Evolutionary conservation across 2,113 vertebrate genomes (phyloP), one percentile per base, ranked within the genome.

Genomic region (Sturnira hondurensis): DNA sequence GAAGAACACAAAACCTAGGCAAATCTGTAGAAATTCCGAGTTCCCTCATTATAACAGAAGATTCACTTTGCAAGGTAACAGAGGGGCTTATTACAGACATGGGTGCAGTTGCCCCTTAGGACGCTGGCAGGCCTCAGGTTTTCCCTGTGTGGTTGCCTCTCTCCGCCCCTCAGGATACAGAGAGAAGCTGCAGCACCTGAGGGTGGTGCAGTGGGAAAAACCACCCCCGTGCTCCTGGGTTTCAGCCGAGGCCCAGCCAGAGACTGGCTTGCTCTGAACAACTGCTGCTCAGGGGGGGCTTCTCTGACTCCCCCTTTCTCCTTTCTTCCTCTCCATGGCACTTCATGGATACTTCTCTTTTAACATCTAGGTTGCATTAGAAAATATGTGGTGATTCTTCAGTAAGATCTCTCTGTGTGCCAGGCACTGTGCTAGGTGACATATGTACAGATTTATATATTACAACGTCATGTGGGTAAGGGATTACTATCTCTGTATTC

Each of bases 1-100:
- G 71, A 95, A 52, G 63, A 97, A 90, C 91, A 92, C 67, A 83
- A 96, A 97, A 73, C 91, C 89, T 92, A 67, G 88, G 89, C 8
- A 85, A 95, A 97, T 74, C 33, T 80, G 70, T 76, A 95, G 91
- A 52, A 22, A 58, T 77, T 92, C 45, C 89, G 22, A 78, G 74
- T 10, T 89, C 45, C 52, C 41, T 71, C 86, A 61, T 97, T 92
- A 45, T 4, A 89, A 19, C 26, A 20, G 68, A 16, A 83, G 58
- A 31, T n/a, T 2, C 54, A 47, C 90, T 82, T 97, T 93, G 65
- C 67, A 91, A 94, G 81, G 28, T 33, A 94, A 22, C 11, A 84
- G 68, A 93, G 76, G 2, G 20, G 71, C 38, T 82, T 61, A 50
- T 54, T 50, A 31, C 6, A 95, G 82, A 87, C 1, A 22, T 1